Evolutionary conservation across 2,888 invertebrate genomes (phyloP).

Genomic region (Melikaiella ostensackeni): DNA sequence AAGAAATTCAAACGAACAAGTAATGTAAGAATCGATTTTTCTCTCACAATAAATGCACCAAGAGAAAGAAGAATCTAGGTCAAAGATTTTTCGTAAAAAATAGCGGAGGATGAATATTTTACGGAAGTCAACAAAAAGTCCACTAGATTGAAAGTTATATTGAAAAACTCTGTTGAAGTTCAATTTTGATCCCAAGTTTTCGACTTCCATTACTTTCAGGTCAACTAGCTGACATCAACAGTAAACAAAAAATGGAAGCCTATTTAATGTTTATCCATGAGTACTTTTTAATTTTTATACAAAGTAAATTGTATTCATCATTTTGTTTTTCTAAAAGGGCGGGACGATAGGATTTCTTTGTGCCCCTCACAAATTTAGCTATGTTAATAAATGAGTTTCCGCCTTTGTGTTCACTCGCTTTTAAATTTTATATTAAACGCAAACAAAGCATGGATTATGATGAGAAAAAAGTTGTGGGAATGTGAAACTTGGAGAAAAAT

Average conservation of each 20-base stretch:
- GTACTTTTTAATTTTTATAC: constrained; percentile 6
- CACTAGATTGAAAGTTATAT: constrained; percentile 13
- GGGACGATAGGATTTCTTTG: background rate
- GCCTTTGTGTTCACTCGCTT: background rate
- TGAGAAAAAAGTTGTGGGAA: background rate
- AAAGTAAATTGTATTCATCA: background rate
- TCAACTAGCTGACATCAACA: constrained; percentile 10
- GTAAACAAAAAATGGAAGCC: background rate
- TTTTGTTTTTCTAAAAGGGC: background rate
- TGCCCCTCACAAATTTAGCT: background rate
- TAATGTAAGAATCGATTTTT: background rate
- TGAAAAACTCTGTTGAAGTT: background rate
- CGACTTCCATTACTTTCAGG: background rate
- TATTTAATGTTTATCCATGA: background rate
- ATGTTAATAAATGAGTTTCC: background rate
- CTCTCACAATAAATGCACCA: background rate
- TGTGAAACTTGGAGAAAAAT: background rate
- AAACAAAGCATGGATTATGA: background rate
- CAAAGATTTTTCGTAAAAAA: background rate
- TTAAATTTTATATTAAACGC: background rate
- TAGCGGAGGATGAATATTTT: background rate
- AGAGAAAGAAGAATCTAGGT: background rate
- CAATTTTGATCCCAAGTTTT: background rate
- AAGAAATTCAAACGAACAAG: background rate
- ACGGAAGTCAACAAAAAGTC: background rate